phyloP scores from a whole-genome alignment of 2,888 invertebrate genomes.

The Agrotis segetum region DNA sequence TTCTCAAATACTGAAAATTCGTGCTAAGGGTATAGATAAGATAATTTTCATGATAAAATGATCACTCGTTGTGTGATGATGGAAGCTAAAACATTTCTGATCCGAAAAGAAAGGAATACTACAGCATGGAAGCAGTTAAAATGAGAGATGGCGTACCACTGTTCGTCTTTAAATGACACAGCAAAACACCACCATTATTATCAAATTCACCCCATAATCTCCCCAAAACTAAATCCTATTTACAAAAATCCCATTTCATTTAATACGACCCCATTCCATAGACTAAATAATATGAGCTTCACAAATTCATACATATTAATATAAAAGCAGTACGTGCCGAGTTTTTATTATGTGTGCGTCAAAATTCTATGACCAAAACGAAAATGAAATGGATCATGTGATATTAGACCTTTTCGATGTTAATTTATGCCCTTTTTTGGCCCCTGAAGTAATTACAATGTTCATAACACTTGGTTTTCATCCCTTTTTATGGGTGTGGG shows the following conservation, averaged over 20 bases:
- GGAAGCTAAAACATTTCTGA: too few relatives aligned
- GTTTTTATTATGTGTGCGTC: conserved; percentile 79
- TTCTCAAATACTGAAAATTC: too few relatives aligned
- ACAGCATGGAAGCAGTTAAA: background rate
- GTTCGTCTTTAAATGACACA: background rate
- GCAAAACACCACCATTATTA: background rate
- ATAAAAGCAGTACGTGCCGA: conserved; percentile 73
- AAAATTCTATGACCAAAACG: conserved; percentile 79
- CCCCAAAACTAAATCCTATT: conserved; percentile 38
- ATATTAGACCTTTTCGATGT: conserved; percentile 76
- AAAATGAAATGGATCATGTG: conserved; percentile 79
- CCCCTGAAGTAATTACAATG: conserved; percentile 63
- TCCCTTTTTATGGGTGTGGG: conserved; percentile 54
- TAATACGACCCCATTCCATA: conserved; percentile 35
- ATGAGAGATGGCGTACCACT: too few relatives aligned
- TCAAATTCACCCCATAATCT: background rate
- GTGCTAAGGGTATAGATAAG: too few relatives aligned
- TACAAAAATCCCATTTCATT: conserved; percentile 31
- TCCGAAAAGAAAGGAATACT: too few relatives aligned
- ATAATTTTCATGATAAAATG: too few relatives aligned
- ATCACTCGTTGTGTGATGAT: too few relatives aligned
- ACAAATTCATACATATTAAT: conserved; percentile 85
- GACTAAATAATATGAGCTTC: conserved; percentile 70
- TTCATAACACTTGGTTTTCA: conserved; percentile 55
- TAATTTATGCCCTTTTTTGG: conserved; percentile 73